Percentiles rank a stretch among this genome's conserved stretches.
These are phyloP conservation scores for Nymphicus hollandicus DNA, from an alignment of 2,113 vertebrate species.

Conservation along the genomic window DNA sequence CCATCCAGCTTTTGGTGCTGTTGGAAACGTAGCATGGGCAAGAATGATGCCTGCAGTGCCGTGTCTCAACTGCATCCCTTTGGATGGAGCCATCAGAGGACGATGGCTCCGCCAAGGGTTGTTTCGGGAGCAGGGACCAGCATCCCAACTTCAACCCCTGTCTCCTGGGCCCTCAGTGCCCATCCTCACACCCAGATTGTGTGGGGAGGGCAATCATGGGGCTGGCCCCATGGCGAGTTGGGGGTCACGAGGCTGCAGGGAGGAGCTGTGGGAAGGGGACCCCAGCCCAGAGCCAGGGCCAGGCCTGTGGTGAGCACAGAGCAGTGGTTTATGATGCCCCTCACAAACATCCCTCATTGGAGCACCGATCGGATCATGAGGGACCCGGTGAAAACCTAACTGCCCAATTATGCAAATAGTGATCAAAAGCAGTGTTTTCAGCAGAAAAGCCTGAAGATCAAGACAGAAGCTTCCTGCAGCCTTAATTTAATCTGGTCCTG, in stretches of 20 bases:
- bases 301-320: not conserved
- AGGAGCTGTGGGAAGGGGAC: not conserved
- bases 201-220: rapidly evolving
- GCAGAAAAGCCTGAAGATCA: slow-evolving; percentile 50
- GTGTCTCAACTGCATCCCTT: not conserved
- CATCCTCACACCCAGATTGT: rapidly evolving
- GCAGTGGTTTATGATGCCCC: not conserved
- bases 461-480: slow-evolving; percentile 30
- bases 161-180: rapidly evolving
- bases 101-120: rapidly evolving
- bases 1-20: not conserved
- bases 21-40: rapidly evolving
- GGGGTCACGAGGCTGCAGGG: not conserved
- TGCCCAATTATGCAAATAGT: slow-evolving; percentile 52
- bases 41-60: not conserved
- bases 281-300: not conserved
- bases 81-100: rapidly evolving
- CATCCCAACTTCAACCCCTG: not conserved
- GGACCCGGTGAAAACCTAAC: not conserved
- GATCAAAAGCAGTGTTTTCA: slow-evolving; percentile 52
- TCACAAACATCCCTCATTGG: not conserved
- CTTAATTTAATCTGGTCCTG: slow-evolving; percentile 51
- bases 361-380: not conserved
- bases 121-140: rapidly evolving
- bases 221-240: rapidly evolving